Evolutionary conservation across 2,113 vertebrate genomes (phyloP).

Genomic region (Indicator maculatus): DNA sequence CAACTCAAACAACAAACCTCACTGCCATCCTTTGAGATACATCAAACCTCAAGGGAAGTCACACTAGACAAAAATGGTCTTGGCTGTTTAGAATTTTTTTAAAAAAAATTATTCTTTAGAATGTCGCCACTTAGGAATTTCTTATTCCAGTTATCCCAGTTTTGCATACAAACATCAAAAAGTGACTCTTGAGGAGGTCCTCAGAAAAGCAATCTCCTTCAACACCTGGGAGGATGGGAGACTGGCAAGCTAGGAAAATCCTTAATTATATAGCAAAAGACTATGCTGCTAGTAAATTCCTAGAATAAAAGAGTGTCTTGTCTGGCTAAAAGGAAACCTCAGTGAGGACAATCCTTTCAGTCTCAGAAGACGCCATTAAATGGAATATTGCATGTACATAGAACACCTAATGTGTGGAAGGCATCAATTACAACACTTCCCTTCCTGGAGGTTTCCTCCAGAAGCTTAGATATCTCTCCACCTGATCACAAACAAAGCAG

Average conservation of each 20-base stretch:
- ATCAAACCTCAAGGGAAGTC: not conserved
- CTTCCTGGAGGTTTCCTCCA: not conserved
- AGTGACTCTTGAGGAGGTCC: not conserved
- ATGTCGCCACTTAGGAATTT: not conserved
- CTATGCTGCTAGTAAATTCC: not conserved
- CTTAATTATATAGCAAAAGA: not conserved
- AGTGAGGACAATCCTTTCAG: not conserved
- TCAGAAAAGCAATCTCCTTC: slow-evolving; percentile 21
- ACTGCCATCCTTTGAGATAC: not conserved
- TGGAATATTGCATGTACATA: not conserved
- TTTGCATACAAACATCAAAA: slow-evolving; percentile 15
- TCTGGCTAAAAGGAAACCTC: not conserved
- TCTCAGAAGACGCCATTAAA: not conserved
- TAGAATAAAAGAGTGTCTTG: not conserved
- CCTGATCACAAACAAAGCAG: not conserved
- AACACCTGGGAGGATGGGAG: not conserved
- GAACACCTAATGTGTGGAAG: not conserved
- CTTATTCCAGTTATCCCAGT: not conserved
- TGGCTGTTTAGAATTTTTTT: not conserved
- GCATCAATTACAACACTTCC: not conserved
- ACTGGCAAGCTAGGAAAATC: not conserved
- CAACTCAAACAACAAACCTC: not conserved
- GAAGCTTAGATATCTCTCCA: not conserved
- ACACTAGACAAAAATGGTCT: not conserved
- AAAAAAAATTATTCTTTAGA: not conserved